Evolutionary conservation across 2,888 invertebrate genomes (phyloP).

Genomic region (Chaetoderma sp.): DNA sequence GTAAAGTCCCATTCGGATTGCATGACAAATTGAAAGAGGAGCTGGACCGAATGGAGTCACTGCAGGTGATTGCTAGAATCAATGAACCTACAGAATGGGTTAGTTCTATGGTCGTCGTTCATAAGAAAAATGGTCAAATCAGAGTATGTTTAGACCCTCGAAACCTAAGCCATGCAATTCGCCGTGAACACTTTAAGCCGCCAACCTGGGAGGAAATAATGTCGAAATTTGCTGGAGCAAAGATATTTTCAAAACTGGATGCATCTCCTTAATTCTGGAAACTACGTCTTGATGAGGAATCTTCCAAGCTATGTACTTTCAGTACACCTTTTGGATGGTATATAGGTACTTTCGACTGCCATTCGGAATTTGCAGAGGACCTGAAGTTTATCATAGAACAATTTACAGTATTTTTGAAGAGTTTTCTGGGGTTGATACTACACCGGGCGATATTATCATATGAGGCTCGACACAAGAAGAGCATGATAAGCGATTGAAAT

Average conservation of each 20-base stretch:
- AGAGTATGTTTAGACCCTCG: slow-evolving; percentile 40
- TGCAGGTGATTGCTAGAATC: slow-evolving; percentile 34
- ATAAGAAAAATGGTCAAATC: slow-evolving; percentile 37
- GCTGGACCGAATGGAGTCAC: slow-evolving; percentile 28
- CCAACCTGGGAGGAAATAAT: slow-evolving; percentile 39
- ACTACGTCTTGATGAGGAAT: slow-evolving; percentile 23
- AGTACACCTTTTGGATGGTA: slow-evolving; percentile 36
- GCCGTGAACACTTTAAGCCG: slow-evolving; percentile 35
- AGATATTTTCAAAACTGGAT: slow-evolving; percentile 35
- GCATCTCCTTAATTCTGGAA: slow-evolving; percentile 39
- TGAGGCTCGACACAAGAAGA: not conserved
- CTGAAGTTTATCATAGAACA: slow-evolving; percentile 19
- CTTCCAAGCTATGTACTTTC: slow-evolving; percentile 20
- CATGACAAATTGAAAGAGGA: slow-evolving; percentile 33
- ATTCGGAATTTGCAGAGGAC: slow-evolving; percentile 12
- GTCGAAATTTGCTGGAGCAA: slow-evolving; percentile 28
- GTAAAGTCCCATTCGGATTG: slow-evolving; percentile 35
- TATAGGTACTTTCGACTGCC: slow-evolving; percentile 21
- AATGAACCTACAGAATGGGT: slow-evolving; percentile 44
- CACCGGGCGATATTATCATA: slow-evolving; percentile 9
- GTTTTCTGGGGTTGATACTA: slow-evolving; percentile 9
- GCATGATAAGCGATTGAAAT: slow-evolving; percentile 7
- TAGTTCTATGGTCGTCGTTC: slow-evolving; percentile 33
- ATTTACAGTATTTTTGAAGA: too few relatives aligned
- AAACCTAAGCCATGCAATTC: slow-evolving; percentile 38